Base-by-base conservation (phyloP, 37 sponge, comb jelly and placozoan species). In the Hexactinellida sp. region DNA sequence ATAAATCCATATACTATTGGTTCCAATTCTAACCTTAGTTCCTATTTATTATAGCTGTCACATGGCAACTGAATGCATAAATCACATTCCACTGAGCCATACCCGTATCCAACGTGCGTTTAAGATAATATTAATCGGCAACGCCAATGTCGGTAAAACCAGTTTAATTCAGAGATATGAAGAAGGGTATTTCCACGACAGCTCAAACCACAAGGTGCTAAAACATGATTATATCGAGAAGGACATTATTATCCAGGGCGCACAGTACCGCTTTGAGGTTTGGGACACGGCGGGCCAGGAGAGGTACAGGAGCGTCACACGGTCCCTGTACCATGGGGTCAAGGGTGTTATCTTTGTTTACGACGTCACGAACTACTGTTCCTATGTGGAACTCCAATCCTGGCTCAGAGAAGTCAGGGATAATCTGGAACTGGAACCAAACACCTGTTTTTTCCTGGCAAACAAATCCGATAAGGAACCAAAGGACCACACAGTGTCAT, bases 251-350 rank as follows among this genome's bases (percentile, higher is more conserved):
- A 63, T 63, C 30, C 1, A 63, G 1, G 5, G 30, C 19, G 5
- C 76, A 28, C 76, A 3, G 32, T 63, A 63, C 34, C 21, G 30
- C 1, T 63, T 63, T 23, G 30, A 21, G 1, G 30, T 63, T 28
- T 63, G 76, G 76, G 76, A 63, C 30, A 63, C 76, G 34, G 76
- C 76, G 25, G 76, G 76, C 5, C 76, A 63, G 76, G 76, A 63
- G 76, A 63, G 13, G 30, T 63, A 63, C 30, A 10, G 34, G 34
- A 25, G 28, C 3, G 76, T 63, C 1, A 63, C 76, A 3, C 76
- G 76, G 21, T 63, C 76, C 5, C 34, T 63, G 76, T 63, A 63
- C 30, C 21, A n/a, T 10, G 13, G 13, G 3, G 76, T 63, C 5
- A 23, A 63, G 3, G 76, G 76, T 10, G 30, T 63, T 25, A 63